These are phyloP conservation scores for Anthopleura xanthogrammica DNA, from an alignment of 92 coral and sea anemone species.

Conservation along the genomic window DNA sequence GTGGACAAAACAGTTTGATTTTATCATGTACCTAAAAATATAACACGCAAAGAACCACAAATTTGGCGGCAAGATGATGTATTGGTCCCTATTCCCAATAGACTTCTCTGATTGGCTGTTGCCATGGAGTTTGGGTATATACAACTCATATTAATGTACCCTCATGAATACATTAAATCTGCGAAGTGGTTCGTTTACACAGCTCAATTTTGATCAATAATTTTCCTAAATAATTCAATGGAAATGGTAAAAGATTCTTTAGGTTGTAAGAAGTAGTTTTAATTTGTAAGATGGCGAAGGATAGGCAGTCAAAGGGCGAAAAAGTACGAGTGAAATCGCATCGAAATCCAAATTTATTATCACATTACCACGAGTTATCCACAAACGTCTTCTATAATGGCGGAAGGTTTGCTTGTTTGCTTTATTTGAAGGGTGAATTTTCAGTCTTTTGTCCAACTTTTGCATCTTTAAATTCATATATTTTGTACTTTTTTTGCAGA, in stretches of 20 bases:
- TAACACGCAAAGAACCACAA: not conserved
- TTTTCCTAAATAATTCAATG: not conserved
- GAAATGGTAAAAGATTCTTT: not conserved
- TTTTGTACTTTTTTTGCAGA: slow-evolving; percentile 35
- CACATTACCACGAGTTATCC: slow-evolving; percentile 74
- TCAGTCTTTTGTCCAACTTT: not conserved
- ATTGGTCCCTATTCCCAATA: slow-evolving; percentile 9
- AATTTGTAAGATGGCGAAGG: slow-evolving; percentile 22
- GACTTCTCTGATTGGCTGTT: slow-evolving; percentile 67
- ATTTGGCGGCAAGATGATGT: slow-evolving; percentile 26
- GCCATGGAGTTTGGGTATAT: slow-evolving; percentile 60
- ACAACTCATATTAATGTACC: not conserved
- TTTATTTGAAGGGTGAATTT: not conserved
- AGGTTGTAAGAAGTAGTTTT: not conserved
- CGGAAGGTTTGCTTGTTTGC: slow-evolving; percentile 52
- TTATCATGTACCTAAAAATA: not conserved
- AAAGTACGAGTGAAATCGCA: slow-evolving; percentile 6
- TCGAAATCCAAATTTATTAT: slow-evolving; percentile 54
- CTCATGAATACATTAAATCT: slow-evolving; percentile 16
- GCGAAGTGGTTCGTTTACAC: slow-evolving; percentile 4
- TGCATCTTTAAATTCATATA: not conserved
- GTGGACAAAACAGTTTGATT: not conserved
- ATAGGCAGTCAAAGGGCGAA: not conserved
- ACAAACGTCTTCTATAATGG: slow-evolving; percentile 60
- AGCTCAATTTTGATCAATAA: slow-evolving; percentile 1